Percentiles rank a stretch among this genome's conserved stretches.
Evolutionary conservation across 2,888 invertebrate species (phyloP).

Genomic region (Glaucopsyche alexis): DNA sequence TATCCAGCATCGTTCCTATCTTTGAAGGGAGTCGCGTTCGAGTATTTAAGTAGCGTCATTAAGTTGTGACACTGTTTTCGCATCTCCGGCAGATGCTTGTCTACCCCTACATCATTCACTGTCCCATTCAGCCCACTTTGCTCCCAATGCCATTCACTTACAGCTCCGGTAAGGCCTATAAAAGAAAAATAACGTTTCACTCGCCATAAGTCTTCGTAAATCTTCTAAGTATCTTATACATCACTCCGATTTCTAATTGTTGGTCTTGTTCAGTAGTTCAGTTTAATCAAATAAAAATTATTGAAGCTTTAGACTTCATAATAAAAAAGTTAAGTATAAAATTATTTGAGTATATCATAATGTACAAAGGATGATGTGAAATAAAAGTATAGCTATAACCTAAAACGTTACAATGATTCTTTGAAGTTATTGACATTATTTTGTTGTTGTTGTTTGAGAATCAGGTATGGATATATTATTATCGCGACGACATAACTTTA

Average conservation of each 20-base stretch:
- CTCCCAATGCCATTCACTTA: constrained; percentile 61
- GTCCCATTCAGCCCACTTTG: constrained; percentile 49
- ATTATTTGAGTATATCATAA: too few relatives aligned
- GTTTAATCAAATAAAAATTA: too few relatives aligned
- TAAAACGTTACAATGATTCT: too few relatives aligned
- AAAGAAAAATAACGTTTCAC: constrained; percentile 70
- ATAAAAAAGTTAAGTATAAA: too few relatives aligned
- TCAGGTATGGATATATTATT: too few relatives aligned
- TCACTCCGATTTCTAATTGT: not conserved
- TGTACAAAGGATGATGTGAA: too few relatives aligned
- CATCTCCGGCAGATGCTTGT: constrained; percentile 62
- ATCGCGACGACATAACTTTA: too few relatives aligned
- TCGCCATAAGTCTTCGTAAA: constrained; percentile 35
- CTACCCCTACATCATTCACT: constrained; percentile 49
- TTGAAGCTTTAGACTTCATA: too few relatives aligned
- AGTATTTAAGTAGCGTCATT: constrained; percentile 61
- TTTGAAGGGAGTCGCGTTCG: constrained; percentile 71
- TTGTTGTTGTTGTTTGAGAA: too few relatives aligned
- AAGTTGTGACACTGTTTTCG: constrained; percentile 74
- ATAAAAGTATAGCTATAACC: too few relatives aligned
- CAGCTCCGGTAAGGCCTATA: constrained; percentile 69
- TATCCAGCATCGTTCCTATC: constrained; percentile 70
- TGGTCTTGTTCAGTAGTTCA: not conserved
- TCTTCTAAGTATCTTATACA: constrained; percentile 14
- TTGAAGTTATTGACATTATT: too few relatives aligned